A percentile compares a stretch with the other conserved stretches of the same genome.
These are phyloP conservation scores for Sinopyrophorus schimmeli DNA, from an alignment of 2,888 invertebrate genomes.

Conservation along the genomic window DNA sequence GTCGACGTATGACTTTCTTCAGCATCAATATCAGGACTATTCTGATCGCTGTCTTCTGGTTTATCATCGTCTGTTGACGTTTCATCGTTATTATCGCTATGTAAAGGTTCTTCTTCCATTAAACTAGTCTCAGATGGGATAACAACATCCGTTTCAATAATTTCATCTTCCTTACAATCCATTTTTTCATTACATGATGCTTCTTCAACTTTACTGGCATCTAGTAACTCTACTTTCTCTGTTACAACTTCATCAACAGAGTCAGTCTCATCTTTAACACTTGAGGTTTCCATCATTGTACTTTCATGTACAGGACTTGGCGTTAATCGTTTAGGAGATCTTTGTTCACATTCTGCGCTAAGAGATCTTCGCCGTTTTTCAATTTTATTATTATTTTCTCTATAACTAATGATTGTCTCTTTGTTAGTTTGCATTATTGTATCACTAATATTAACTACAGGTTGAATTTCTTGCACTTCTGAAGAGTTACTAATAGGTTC, in stretches of 20 bases:
- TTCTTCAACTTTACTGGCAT: too few relatives aligned
- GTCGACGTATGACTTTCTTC: too few relatives aligned
- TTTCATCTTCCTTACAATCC: not conserved
- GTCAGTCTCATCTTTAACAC: constrained; percentile 12
- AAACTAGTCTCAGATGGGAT: too few relatives aligned
- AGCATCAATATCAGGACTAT: too few relatives aligned
- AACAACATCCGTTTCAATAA: not conserved
- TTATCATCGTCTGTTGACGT: too few relatives aligned
- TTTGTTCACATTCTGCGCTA: constrained; percentile 43
- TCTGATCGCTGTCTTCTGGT: too few relatives aligned
- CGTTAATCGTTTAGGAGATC: constrained; percentile 47
- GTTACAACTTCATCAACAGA: not conserved
- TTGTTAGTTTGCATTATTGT: constrained; percentile 50
- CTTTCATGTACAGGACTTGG: constrained; percentile 40
- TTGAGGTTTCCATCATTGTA: not conserved
- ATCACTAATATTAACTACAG: constrained; percentile 52
- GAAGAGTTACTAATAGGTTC: not conserved
- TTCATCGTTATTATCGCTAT: too few relatives aligned
- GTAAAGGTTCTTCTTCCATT: too few relatives aligned
- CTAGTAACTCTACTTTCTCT: not conserved
- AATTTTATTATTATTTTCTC: constrained; percentile 37
- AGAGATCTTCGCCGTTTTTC: constrained; percentile 48
- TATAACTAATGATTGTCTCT: constrained; percentile 54
- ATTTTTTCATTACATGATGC: not conserved
- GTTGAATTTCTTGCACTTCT: constrained; percentile 43